These are phyloP conservation scores for Crocodylus rhombifer DNA, from an alignment of 2,797 vertebrate genomes.

Conservation along the genomic window DNA sequence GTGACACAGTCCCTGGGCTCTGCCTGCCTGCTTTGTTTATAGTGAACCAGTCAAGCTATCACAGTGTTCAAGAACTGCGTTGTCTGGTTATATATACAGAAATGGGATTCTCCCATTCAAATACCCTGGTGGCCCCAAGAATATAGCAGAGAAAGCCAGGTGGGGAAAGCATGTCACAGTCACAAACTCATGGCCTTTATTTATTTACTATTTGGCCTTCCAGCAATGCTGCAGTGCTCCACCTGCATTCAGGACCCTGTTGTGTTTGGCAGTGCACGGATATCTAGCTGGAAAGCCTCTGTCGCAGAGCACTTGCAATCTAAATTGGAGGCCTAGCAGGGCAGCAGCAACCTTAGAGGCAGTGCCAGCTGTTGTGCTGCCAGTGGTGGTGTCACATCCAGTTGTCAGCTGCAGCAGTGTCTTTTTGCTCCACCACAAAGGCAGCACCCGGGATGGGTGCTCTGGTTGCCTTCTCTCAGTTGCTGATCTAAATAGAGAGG, in stretches of 20 bases:
- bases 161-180: background rate
- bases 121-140: background rate
- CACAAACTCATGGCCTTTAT: background rate
- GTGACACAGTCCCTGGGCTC: background rate
- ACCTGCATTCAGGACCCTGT: background rate
- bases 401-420: too few species aligned
- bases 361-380: too few species aligned
- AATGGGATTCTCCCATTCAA: background rate
- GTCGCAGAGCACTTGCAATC: background rate
- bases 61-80: background rate
- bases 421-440: too few species aligned
- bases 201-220: background rate
- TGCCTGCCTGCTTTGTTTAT: background rate
- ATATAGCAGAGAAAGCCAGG: background rate
- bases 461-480: too few species aligned
- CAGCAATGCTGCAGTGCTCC: too few species aligned
- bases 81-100: background rate
- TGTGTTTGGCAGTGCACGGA: background rate
- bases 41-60: background rate
- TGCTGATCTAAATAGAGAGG: background rate
- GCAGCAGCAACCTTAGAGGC: too few species aligned
- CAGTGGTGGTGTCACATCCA: too few species aligned
- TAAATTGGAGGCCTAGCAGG: too few species aligned
- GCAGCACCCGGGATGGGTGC: too few species aligned
- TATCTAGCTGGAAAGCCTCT: too few species aligned